Conservation (phyloP, 2,797 vertebrate genomes). For the Mormyrops attenuatus region DNA sequence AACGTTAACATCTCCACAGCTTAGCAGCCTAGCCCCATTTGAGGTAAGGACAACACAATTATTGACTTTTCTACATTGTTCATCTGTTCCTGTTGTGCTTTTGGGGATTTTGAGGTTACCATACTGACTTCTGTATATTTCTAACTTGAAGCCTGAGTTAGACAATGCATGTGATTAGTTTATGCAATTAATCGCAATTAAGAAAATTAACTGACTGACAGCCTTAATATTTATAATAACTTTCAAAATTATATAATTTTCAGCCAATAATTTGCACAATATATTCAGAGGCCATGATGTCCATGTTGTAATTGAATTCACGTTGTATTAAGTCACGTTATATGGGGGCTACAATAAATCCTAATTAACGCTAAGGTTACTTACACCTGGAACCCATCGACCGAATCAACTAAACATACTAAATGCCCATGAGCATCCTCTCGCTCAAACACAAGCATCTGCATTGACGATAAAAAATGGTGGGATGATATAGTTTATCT, state of each 20-base stretch:
- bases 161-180: background rate
- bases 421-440: background rate
- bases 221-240: background rate
- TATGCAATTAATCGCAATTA: background rate
- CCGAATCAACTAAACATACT: background rate
- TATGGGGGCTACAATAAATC: background rate
- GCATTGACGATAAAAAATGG: background rate
- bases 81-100: background rate
- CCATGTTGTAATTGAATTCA: background rate
- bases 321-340: background rate
- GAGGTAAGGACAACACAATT: background rate
- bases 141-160: background rate
- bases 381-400: too few species aligned
- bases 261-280: background rate
- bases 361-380: background rate
- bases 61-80: background rate
- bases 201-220: background rate
- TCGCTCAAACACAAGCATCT: background rate
- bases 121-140: background rate
- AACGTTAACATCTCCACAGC: background rate
- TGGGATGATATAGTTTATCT: background rate
- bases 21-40: background rate
- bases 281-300: background rate
- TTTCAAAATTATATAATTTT: background rate
- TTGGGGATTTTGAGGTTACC: background rate